phyloP scores from a whole-genome alignment of 2,888 invertebrate species.

The Bellardia pandia region DNA sequence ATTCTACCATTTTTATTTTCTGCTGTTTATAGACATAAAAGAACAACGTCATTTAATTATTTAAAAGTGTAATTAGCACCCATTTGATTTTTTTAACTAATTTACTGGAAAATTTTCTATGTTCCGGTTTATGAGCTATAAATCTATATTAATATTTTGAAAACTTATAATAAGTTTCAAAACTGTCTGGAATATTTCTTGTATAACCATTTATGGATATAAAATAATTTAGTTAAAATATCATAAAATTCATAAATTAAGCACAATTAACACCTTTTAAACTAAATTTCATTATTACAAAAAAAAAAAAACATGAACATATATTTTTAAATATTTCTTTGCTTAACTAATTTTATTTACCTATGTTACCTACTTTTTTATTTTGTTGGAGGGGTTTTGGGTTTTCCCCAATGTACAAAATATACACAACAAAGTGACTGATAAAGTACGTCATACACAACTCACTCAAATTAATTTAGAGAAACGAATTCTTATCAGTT shows the following conservation, averaged over 20 bases:
- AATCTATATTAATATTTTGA: not conserved
- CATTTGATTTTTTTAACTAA: slow-evolving; percentile 2
- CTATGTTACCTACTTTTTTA: not conserved
- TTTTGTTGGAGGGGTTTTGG: slow-evolving; percentile 16
- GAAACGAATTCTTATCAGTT: slow-evolving; percentile 30
- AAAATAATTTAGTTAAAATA: slow-evolving; percentile 17
- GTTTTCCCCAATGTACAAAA: slow-evolving; percentile 24
- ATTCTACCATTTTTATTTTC: no score
- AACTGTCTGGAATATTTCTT: not conserved
- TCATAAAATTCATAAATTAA: slow-evolving; percentile 3
- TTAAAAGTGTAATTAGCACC: not conserved
- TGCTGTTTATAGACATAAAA: no score
- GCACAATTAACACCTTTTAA: slow-evolving; percentile 27
- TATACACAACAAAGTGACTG: not conserved
- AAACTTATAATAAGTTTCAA: not conserved
- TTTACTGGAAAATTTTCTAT: slow-evolving; percentile 27
- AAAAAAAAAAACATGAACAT: not conserved
- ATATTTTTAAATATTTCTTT: not conserved
- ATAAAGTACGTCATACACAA: slow-evolving; percentile 39
- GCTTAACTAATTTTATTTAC: not conserved
- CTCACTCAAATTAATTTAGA: slow-evolving; percentile 7
- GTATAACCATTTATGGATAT: not conserved
- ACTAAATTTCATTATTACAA: not conserved
- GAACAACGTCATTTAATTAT: no score
- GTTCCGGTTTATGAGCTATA: not conserved